Percentiles rank a stretch among this genome's conserved stretches.
Conservation (phyloP, 1,140 invertebrate species). For the Chrysomallon squamiferum region DNA sequence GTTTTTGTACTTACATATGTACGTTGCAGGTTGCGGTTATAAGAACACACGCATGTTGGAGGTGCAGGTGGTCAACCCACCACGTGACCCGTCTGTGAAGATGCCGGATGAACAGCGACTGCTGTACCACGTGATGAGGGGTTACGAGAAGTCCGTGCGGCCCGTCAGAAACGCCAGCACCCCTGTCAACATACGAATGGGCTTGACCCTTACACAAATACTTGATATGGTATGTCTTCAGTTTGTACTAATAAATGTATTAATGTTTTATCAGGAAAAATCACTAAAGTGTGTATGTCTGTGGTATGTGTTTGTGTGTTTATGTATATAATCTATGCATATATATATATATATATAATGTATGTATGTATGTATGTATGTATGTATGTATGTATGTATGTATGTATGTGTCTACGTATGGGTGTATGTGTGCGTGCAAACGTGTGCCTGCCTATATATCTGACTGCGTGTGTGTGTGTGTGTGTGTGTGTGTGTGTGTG, state of each 20-base stretch:
- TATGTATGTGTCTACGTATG: too few species aligned
- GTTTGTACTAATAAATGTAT: too few species aligned
- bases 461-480: background rate
- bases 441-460: background rate
- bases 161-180: conserved; percentile 69
- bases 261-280: too few species aligned
- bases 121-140: conserved; percentile 66
- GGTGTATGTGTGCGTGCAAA: too few species aligned
- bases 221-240: conserved; percentile 60
- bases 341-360: too few species aligned
- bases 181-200: conserved; percentile 67
- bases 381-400: too few species aligned
- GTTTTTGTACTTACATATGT: too few species aligned
- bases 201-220: conserved; percentile 71
- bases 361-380: too few species aligned
- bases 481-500: background rate
- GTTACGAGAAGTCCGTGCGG: conserved; percentile 69
- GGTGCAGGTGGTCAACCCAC: conserved; percentile 1
- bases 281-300: too few species aligned
- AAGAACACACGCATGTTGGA: background rate
- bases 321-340: too few species aligned
- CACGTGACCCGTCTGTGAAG: conserved; percentile 1
- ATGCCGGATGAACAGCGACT: conserved; percentile 67
- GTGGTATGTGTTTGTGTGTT: too few species aligned
- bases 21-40: background rate